A percentile compares a stretch with the other conserved stretches of the same genome.
Evolutionary conservation across 2,113 vertebrate genomes (phyloP).

Genomic region (Apus apus): DNA sequence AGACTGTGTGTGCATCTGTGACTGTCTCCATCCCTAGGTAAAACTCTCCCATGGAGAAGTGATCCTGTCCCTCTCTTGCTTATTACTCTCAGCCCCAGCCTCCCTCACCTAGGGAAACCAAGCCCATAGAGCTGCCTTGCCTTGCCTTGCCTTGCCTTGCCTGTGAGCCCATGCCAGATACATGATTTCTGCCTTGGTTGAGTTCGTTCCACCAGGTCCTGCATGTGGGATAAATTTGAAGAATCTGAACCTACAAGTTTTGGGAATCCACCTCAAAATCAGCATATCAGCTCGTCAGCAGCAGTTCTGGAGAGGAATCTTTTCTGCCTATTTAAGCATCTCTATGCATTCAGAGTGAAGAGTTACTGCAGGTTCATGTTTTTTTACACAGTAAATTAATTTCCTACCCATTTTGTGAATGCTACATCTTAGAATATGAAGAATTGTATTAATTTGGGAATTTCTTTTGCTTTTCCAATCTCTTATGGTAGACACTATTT

Average conservation of each 20-base stretch:
- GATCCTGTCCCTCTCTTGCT: neutral
- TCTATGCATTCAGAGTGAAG: neutral
- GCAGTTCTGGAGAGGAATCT: neutral
- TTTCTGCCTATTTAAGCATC: neutral
- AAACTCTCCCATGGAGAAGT: neutral
- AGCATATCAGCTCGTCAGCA: neutral
- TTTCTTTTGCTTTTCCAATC: neutral
- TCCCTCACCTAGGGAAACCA: neutral
- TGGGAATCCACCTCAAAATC: neutral
- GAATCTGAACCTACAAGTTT: neutral
- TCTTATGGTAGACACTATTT: neutral
- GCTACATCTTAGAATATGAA: neutral
- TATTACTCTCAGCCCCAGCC: neutral
- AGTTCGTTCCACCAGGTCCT: neutral
- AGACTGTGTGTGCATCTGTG: neutral
- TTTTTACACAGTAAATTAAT: neutral
- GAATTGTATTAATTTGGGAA: neutral
- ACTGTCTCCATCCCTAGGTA: neutral
- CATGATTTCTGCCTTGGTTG: neutral
- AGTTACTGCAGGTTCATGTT: neutral
- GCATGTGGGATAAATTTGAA: neutral
- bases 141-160: neutral
- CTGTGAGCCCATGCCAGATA: neutral
- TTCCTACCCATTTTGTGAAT: neutral
- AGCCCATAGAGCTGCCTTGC: neutral